Base-by-base conservation (phyloP, 2,797 vertebrate genomes). In the Pantherophis vulpinus region DNA sequence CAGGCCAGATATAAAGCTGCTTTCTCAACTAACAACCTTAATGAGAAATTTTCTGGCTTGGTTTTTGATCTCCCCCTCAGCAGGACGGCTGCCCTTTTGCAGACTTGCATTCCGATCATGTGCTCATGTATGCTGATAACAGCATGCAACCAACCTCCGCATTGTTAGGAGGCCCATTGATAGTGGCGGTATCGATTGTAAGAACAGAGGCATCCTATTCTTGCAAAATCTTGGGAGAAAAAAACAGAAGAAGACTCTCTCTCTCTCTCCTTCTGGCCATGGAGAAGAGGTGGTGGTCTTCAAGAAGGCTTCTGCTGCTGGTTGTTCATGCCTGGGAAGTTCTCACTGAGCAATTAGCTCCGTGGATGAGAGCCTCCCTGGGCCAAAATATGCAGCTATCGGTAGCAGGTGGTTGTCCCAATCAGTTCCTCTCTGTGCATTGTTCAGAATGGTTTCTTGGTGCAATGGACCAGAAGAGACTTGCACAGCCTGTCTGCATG, bases 1-100 rank as follows among this genome's bases (percentile, higher is more conserved):
- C 58, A 79, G 60, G 12, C 60, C 93, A 54, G 61, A 61, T 89
- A 61, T 29, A n/a, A 88, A 94, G 61, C 6, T 0, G 3, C 87
- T 42, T 93, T 93, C 91, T 86, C 37, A 94, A 86, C 29, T 92
- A 94, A 92, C 37, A 87, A 13, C 27, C 90, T 93, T 86, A 95
- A 94, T 92, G 86, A 95, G 91, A 89, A 94, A 2, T 89, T 89
- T 92, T 94, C 93, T 93, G 0, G 54, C 88, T 93, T 91, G 83
- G 29, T 92, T 94, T 63, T 59, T 59, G 5, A n/a, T 93, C 79
- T 94, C 93, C 1, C 13, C 14, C 79, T 13, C 91, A 95, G 92
- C 79, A 16, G 8, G 90, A 37, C 54, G 55, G 32, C 59, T 94
- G 5, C 74, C 51, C 86, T 94, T 87, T 92, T 93, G 61, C 79